Evolutionary conservation across 2,113 vertebrate genomes (phyloP), one percentile per base, ranked within the genome.

Genomic region (Tachycineta bicolor): DNA sequence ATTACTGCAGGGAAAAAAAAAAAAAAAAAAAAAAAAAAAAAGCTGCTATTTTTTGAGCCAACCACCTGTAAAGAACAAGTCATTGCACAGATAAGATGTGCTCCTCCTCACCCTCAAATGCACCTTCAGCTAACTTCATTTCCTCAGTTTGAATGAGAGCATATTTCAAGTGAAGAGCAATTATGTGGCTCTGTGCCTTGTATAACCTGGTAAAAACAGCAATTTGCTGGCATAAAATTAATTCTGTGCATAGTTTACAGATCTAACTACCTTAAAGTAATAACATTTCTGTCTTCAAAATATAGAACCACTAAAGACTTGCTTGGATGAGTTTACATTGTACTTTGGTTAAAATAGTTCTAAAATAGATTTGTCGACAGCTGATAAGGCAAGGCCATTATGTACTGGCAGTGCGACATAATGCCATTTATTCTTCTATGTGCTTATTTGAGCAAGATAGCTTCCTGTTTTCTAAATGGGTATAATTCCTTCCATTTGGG

Each of bases 51-150:
- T 98, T 98, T 92, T 62, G 58, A 95, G 34, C 67, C 86, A 96
- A 77, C 62, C 80, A 95, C 78, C 85, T 97, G 84, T 91, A 97
- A 96, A 96, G 89, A 95, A 63, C 59, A 97, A 97, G 92, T 97
- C 85, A 83, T 56, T 96, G 85, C 93, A 93, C 34, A 94, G 69
- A 93, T 91, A 94, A 89, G 43, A 50, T 49, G 44, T 59, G 71
- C 55, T 82, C n/a, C 24, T 28, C 8, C 22, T 87, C 58, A 12
- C 15, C 33, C 13, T 8, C 56, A 58, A 67, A 87, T 91, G 53
- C 39, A 93, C 83, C 62, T 96, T 95, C 83, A 91, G 23, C 62
- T 94, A 76, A 92, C 87, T 97, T 96, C 41, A 90, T 96, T 95
- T 87, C 26, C 29, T 85, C 37, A 92, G 25, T 92, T 94, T 96